Percentiles rank a stretch among this genome's conserved stretches.
Conservation (phyloP, 2,113 vertebrate species). For the Redunca redunca region DNA sequence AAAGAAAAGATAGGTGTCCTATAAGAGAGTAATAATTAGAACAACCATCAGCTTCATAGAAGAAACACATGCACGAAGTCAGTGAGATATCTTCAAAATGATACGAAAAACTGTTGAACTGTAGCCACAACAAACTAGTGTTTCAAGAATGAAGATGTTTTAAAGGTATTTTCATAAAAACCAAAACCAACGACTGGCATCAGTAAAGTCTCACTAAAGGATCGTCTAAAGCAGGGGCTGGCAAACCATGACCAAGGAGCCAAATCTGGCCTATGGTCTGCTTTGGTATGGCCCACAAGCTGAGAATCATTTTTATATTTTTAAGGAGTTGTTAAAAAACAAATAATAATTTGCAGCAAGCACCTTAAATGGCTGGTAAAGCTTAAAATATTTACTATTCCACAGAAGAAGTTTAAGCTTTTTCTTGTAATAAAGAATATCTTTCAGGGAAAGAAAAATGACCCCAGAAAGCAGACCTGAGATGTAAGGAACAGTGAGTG, state of each 20-base stretch:
- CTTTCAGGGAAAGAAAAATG: not conserved
- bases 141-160: not conserved
- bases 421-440: not conserved
- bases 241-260: not conserved
- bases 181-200: not conserved
- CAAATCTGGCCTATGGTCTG: not conserved
- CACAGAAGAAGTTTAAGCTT: not conserved
- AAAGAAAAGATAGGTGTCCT: not conserved
- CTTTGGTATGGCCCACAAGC: not conserved
- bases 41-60: not conserved
- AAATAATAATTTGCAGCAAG: not conserved
- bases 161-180: slow-evolving; percentile 16
- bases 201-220: not conserved
- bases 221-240: not conserved
- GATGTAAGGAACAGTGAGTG: not conserved
- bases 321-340: not conserved
- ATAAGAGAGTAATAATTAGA: not conserved
- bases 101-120: not conserved
- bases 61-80: not conserved
- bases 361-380: not conserved
- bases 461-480: not conserved
- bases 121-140: not conserved
- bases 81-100: not conserved
- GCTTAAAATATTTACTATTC: not conserved
- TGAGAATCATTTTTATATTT: not conserved